phyloP scores from a whole-genome alignment of 53 echinoderm and acorn worm species.

The Luidia sarsii region DNA sequence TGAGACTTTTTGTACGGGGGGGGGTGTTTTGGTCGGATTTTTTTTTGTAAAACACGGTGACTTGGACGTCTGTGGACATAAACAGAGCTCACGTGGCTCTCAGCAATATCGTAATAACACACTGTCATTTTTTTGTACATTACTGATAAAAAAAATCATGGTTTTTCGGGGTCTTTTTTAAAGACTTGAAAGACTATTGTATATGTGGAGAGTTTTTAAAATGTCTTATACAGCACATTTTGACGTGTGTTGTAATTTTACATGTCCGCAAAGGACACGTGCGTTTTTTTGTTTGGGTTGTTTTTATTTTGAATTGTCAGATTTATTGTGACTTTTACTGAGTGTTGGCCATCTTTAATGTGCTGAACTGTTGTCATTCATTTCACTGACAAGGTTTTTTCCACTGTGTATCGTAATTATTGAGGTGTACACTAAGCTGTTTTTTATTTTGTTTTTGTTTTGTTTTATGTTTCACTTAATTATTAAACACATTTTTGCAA shows the following conservation, averaged over 20 bases:
- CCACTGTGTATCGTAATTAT: conserved; percentile 24
- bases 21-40: too few species aligned
- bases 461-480: conserved; percentile 23
- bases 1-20: too few species aligned
- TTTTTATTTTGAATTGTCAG: conserved; percentile 2
- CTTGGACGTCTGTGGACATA: too few species aligned
- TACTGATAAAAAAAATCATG: conserved; percentile 35
- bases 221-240: background rate
- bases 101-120: conserved; percentile 31
- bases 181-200: background rate
- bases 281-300: conserved; percentile 8
- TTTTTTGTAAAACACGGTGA: too few species aligned
- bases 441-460: conserved; percentile 13
- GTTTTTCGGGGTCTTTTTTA: conserved; percentile 1
- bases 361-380: conserved; percentile 37
- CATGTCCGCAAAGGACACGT: conserved; percentile 26
- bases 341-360: conserved; percentile 24
- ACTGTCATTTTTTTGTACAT: conserved; percentile 17
- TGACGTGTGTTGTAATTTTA: conserved; percentile 28
- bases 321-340: background rate
- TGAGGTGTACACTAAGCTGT: conserved; percentile 13
- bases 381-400: conserved; percentile 9
- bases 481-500: conserved; percentile 36
- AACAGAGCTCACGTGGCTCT: too few species aligned
- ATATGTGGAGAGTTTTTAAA: conserved; percentile 13